Conservation (phyloP, 2,888 invertebrate species). For the Dicycla oo region DNA sequence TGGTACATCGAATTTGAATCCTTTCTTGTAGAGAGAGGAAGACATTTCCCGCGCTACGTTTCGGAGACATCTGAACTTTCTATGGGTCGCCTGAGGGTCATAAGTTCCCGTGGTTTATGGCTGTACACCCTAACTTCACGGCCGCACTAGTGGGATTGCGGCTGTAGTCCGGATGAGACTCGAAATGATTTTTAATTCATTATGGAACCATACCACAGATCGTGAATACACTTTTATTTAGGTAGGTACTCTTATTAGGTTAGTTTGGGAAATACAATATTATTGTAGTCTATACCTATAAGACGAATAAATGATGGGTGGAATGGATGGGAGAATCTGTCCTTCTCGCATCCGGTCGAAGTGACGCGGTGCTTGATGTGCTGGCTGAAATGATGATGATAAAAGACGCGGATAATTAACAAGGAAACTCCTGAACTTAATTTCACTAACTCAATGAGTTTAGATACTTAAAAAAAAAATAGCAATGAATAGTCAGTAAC, state of each 20-base stretch:
- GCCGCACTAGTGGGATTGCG: conserved; percentile 40
- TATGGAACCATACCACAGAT: conserved; percentile 35
- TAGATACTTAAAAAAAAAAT: conserved; percentile 1
- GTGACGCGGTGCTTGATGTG: too few species aligned
- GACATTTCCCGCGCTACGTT: conserved; percentile 42
- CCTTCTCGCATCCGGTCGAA: too few species aligned
- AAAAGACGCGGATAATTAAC: conserved; percentile 22
- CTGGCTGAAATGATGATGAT: too few species aligned
- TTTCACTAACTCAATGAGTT: conserved; percentile 3
- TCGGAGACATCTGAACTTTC: conserved; percentile 58
- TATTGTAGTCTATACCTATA: too few species aligned
- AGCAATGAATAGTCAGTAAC: not conserved
- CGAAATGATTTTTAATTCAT: conserved; percentile 46
- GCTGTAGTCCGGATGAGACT: conserved; percentile 25
- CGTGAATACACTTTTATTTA: too few species aligned
- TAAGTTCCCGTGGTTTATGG: conserved; percentile 64
- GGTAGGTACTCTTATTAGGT: not conserved
- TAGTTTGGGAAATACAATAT: not conserved
- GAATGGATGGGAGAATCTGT: too few species aligned
- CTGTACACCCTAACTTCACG: conserved; percentile 53
- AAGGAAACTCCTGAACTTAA: conserved; percentile 8
- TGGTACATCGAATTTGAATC: conserved; percentile 43
- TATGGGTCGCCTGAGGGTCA: conserved; percentile 57
- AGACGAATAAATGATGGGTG: too few species aligned
- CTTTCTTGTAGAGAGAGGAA: conserved; percentile 46